phyloP scores from a whole-genome alignment of 2,888 invertebrate genomes.

The Spilosoma lubricipeda region DNA sequence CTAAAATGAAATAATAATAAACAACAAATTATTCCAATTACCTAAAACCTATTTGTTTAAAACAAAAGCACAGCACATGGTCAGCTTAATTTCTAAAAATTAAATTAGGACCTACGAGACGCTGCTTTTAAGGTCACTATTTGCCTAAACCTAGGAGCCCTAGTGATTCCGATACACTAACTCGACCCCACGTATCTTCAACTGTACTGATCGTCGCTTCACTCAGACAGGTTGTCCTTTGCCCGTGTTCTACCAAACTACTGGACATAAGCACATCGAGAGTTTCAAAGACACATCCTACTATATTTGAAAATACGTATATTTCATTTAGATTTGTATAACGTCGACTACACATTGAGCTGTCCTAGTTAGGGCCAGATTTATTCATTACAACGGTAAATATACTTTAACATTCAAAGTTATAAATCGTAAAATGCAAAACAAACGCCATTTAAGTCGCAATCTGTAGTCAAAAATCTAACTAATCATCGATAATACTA shows the following conservation, averaged over 20 bases:
- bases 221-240: constrained; percentile 43
- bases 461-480: constrained; percentile 68
- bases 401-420: constrained; percentile 60
- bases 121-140: constrained; percentile 75
- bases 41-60: constrained; percentile 82
- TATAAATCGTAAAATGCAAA: constrained; percentile 73
- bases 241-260: constrained; percentile 75
- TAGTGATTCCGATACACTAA: constrained; percentile 68
- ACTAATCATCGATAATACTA: constrained; percentile 70
- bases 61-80: constrained; percentile 87
- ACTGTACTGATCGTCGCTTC: constrained; percentile 38
- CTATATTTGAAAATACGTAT: constrained; percentile 77
- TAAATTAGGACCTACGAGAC: constrained; percentile 80
- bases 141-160: constrained; percentile 80
- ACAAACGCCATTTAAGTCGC: constrained; percentile 67
- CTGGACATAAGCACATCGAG: constrained; percentile 84
- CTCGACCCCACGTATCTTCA: constrained; percentile 48
- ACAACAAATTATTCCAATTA: constrained; percentile 82
- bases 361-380: constrained; percentile 80
- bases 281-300: constrained; percentile 84
- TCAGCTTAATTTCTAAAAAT: constrained; percentile 83
- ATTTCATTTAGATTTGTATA: constrained; percentile 66
- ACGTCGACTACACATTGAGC: constrained; percentile 82
- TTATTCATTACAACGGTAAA: constrained; percentile 63
- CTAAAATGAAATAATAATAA: constrained; percentile 73